Evolutionary conservation across 2,888 invertebrate species (phyloP).

Genomic region (Trypoxylon attenuatum): DNA sequence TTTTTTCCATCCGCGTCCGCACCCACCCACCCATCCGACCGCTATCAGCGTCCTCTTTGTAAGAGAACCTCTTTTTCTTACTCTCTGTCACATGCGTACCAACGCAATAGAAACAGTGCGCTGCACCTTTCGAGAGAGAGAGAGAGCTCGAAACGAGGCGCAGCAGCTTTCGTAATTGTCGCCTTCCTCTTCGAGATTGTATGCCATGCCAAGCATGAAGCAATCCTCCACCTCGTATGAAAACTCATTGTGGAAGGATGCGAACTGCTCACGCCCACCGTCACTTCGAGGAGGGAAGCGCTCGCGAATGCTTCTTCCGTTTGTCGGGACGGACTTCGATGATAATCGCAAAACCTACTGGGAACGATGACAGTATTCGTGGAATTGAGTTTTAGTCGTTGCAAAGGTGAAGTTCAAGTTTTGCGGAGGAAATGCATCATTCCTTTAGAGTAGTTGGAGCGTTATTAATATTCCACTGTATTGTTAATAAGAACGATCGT

Average conservation of each 20-base stretch:
- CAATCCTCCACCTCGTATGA: conserved; percentile 50
- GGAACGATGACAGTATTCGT: background rate
- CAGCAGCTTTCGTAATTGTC: conserved; percentile 66
- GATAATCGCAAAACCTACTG: background rate
- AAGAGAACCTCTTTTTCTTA: conserved; percentile 25
- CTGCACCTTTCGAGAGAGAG: conserved; percentile 45
- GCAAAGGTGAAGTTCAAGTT: background rate
- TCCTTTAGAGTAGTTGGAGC: background rate
- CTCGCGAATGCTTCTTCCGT: conserved; percentile 30
- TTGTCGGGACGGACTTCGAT: background rate
- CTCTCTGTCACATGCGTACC: conserved; percentile 46
- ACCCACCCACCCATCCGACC: conserved; percentile 30
- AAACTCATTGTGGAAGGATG: conserved; percentile 37
- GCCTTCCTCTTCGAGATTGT: conserved; percentile 64
- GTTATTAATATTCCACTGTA: no score
- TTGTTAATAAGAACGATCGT: no score
- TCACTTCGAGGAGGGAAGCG: conserved; percentile 6
- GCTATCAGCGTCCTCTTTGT: conserved; percentile 23
- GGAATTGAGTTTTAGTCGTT: background rate
- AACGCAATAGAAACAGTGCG: conserved; percentile 44
- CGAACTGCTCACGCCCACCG: conserved; percentile 23
- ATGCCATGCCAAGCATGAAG: conserved; percentile 55
- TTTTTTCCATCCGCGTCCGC: conserved; percentile 18
- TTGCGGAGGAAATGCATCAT: background rate
- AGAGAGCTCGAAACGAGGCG: no score